phyloP scores from a whole-genome alignment of 2,797 vertebrate genomes.

The Melanotaenia trifasciata region DNA sequence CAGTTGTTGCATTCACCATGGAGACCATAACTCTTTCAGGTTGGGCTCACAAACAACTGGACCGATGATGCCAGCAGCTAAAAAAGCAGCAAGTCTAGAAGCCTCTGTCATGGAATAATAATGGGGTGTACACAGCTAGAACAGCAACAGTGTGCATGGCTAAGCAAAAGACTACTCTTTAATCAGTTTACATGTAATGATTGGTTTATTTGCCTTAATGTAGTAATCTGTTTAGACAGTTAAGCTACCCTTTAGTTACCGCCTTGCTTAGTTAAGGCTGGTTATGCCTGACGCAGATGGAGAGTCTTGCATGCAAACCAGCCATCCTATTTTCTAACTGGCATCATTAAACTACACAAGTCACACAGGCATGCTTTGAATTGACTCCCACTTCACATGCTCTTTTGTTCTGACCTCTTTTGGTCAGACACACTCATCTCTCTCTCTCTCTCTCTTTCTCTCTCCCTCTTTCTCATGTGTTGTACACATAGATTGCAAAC shows the following conservation, averaged over 20 bases:
- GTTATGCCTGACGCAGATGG: constrained; percentile 7
- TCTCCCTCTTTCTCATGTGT: no score
- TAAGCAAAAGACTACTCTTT: neutral
- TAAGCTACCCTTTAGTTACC: neutral
- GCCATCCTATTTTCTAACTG: neutral
- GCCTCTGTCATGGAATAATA: neutral
- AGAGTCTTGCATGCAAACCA: neutral
- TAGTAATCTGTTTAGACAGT: neutral
- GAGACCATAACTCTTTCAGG: neutral
- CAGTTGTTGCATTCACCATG: neutral
- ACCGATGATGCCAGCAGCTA: neutral
- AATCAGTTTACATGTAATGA: constrained; percentile 8
- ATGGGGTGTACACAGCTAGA: neutral
- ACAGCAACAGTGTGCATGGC: neutral
- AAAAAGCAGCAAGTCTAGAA: neutral
- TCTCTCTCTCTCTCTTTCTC: no score
- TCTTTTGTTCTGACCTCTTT: constrained; percentile 21
- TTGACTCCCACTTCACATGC: constrained; percentile 20
- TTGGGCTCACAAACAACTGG: neutral
- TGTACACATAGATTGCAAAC: neutral
- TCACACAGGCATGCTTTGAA: constrained; percentile 6
- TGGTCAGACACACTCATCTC: constrained; percentile 1
- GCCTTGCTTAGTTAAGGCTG: neutral
- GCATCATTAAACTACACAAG: constrained; percentile 10
- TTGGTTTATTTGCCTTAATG: constrained; percentile 6